Evolutionary conservation across 1,140 invertebrate genomes (phyloP), one percentile per base, ranked within the genome.

Genomic region (Hylaeus volcanicus): DNA sequence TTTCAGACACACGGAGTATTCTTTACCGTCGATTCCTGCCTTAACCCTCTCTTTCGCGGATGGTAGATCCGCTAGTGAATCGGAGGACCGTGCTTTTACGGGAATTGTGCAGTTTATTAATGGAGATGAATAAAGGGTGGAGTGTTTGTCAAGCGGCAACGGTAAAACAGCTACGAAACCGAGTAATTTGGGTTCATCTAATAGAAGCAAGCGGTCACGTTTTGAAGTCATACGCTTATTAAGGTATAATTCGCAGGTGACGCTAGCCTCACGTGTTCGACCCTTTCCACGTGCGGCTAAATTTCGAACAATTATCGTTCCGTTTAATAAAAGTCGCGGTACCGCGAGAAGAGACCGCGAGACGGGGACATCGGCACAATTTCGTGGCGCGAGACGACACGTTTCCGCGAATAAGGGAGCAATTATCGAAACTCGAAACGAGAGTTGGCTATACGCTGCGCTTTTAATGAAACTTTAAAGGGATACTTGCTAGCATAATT

Each of bases 181-280:
- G 43, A 14, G 37, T 37, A 53, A 74, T 80, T 68, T 26, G 26
- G 26, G 26, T 26, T 26, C 26, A 26, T 26, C 26, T 26, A 26
- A 26, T 26, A 26, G 26, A 26, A 26, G 26, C 26, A 26, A 65
- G 60, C 26, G 45, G 1, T 53, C 55, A 55, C 45, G 73, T 11
- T 37, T 60, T 37, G 66, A 12, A 75, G 26, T 39, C 68, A 77
- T 71, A 73, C 63, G 56, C 69, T 86, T 72, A 79, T 86, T 86
- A 86, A 79, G 69, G 68, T 55, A 55, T 61, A 74, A 78, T 73
- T 75, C 75, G 43, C 81, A 60, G 64, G 41, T 5, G 45, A 26
- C 6, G 45, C 58, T 37, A n/a, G 2, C 41, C 15, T 8, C n/a
- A 1, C 43, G 39, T 11, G 39, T 26, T 68, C 2, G 5, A 58